Percentiles rank a stretch among this genome's conserved stretches.
Conservation (phyloP, 2,797 vertebrate genomes). For the Enteromius fasciolatus region DNA sequence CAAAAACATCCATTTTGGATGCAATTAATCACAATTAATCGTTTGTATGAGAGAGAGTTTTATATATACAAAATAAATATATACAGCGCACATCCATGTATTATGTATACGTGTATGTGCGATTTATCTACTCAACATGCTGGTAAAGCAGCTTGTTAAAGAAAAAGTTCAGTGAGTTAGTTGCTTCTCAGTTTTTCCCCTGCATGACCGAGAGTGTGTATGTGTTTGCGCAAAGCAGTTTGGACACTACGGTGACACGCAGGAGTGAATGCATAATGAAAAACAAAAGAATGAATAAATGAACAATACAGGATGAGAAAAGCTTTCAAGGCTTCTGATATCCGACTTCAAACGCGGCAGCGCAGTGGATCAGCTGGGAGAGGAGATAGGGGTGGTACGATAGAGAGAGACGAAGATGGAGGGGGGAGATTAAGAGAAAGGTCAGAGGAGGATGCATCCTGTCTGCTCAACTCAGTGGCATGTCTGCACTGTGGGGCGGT, state of each 20-base stretch:
- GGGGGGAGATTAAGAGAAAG: slow-evolving; percentile 63
- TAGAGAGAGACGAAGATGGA: slow-evolving; percentile 57
- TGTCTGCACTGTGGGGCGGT: slow-evolving; percentile 49
- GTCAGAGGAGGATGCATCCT: slow-evolving; percentile 60
- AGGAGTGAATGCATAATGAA: slow-evolving; percentile 56
- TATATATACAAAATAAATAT: not conserved
- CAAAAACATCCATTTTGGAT: not conserved
- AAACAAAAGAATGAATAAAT: slow-evolving; percentile 60
- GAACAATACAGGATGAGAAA: slow-evolving; percentile 56
- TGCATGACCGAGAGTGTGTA: slow-evolving; percentile 20
- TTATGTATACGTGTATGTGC: not conserved
- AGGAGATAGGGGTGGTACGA: slow-evolving; percentile 30
- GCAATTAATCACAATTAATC: not conserved
- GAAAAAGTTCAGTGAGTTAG: not conserved
- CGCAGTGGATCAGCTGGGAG: slow-evolving; percentile 47
- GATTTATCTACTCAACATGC: not conserved
- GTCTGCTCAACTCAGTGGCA: slow-evolving; percentile 49
- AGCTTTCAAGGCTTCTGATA: slow-evolving; percentile 70
- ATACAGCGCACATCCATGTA: not conserved
- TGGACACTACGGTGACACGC: slow-evolving; percentile 41
- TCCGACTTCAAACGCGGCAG: slow-evolving; percentile 63
- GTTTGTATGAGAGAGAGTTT: too few species aligned
- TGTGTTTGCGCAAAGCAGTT: slow-evolving; percentile 32
- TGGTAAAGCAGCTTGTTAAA: not conserved
- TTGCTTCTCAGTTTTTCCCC: not conserved